phyloP scores from a whole-genome alignment of 2,113 vertebrate genomes.

The Malaclemys terrapin region DNA sequence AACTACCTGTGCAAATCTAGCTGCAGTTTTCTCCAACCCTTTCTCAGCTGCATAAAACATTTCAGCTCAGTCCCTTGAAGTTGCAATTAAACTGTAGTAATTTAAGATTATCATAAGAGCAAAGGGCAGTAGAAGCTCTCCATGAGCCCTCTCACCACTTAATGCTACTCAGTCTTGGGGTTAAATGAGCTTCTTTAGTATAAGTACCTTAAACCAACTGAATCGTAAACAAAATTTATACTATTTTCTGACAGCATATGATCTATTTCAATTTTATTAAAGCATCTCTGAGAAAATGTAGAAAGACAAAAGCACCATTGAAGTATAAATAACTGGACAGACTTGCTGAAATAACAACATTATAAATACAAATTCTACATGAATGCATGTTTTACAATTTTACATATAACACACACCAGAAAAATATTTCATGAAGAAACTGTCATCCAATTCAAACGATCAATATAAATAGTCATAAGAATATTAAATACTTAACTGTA shows the following conservation, averaged over 20 bases:
- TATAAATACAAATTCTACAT: constrained; percentile 39
- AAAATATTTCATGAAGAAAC: constrained; percentile 31
- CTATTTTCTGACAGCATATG: constrained; percentile 82
- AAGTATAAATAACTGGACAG: constrained; percentile 72
- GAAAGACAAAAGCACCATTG: constrained; percentile 76
- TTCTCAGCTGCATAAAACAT: constrained; percentile 52
- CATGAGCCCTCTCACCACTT: constrained; percentile 81
- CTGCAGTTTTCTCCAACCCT: constrained; percentile 24
- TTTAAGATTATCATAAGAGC: constrained; percentile 86
- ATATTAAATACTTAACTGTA: background rate
- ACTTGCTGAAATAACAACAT: constrained; percentile 46
- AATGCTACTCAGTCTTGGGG: constrained; percentile 82
- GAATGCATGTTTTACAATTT: constrained; percentile 37
- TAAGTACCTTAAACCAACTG: constrained; percentile 86
- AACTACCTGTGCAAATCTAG: constrained; percentile 62
- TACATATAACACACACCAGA: constrained; percentile 16
- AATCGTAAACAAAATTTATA: constrained; percentile 89
- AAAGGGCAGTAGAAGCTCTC: constrained; percentile 83
- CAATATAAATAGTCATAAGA: background rate
- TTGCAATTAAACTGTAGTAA: constrained; percentile 86
- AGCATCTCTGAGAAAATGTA: constrained; percentile 77
- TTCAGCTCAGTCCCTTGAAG: constrained; percentile 77
- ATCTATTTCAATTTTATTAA: constrained; percentile 85
- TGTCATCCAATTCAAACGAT: constrained; percentile 13
- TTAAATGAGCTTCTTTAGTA: constrained; percentile 87